Conservation (phyloP, 2,797 vertebrate genomes). For the Myotis pilosus region DNA sequence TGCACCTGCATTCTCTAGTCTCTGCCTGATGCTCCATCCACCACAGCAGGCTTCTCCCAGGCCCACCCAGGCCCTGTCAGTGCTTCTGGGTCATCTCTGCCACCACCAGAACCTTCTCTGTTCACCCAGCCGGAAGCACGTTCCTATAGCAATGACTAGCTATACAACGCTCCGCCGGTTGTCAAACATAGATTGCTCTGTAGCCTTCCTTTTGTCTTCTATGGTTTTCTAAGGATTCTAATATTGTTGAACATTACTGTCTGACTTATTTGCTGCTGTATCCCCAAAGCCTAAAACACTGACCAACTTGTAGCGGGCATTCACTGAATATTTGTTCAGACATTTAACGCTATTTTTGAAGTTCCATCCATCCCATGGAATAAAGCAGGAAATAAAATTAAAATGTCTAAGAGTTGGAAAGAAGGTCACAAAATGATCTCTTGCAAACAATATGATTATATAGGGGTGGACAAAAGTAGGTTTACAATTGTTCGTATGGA, state of each 20-base stretch:
- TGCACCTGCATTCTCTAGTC: not conserved
- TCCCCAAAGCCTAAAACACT: not conserved
- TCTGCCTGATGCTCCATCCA: fast-evolving
- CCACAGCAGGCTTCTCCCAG: not conserved
- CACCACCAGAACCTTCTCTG: not conserved
- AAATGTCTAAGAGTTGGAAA: constrained; percentile 15
- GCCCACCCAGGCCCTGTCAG: not conserved
- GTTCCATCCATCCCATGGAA: not conserved
- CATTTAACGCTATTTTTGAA: not conserved
- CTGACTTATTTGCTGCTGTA: not conserved
- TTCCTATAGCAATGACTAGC: not conserved
- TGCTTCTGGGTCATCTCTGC: not conserved
- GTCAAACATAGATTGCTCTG: not conserved
- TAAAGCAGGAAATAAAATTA: constrained; percentile 46
- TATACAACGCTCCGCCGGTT: not conserved
- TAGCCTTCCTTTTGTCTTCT: not conserved
- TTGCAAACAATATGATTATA: not conserved
- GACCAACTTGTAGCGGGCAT: not conserved
- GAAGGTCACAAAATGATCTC: constrained; percentile 26
- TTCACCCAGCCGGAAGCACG: not conserved
- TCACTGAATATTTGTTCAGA: not conserved
- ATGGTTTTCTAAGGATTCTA: not conserved
- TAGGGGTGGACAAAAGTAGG: not conserved
- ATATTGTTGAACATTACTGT: not conserved
- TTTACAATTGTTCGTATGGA: too few relatives aligned